Evolutionary conservation across 2,797 vertebrate genomes (phyloP), one percentile per base, ranked within the genome.

Genomic region (Pseudochirops corinnae): DNA sequence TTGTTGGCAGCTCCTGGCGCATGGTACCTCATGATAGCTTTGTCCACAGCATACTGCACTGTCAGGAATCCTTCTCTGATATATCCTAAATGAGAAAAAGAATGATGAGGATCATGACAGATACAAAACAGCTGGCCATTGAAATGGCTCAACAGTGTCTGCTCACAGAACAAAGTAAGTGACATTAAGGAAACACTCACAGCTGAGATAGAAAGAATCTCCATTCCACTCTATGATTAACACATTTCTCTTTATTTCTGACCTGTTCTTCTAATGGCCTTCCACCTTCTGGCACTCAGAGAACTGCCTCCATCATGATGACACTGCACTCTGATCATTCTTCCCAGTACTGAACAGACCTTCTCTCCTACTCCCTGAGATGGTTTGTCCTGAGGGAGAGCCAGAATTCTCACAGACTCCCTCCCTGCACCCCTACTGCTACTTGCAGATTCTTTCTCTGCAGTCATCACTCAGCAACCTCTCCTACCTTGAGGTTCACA

Each of bases 11-110:
- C 98, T 0, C 94, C 96, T 62, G 96, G 98, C 97, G 99, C 98
- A 9, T 99, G 99, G 11, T 99, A 98, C 24, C 97, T 98, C 98
- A 99, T 99, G 98, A 99, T 99, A 96, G 99, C 99, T 96, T 96
- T 98, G 98, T 99, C 99, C 97, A 99, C 99, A 0, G 99, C 99
- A 0, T 99, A 99, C 98, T 99, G 99, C 56, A 99, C 97, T 0
- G 99, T 98, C 98, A 99, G 98, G 98, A 99, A 99, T 0, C 99
- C 99, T 97, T 99, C 99, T 10, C 99, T 98, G 95, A 96, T 98
- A 96, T 99, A 99, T 26, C 99, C 99, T 99, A 97, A 0, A 9
- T 93, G 53, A 91, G 18, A 93, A 96, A 95, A 56, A 93, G 92
- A 92, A 11, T 28, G 56, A 39, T 62, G 29, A 11, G 9, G 50